These are phyloP conservation scores for Andrena marginata DNA, from an alignment of 2,888 invertebrate genomes.

Conservation along the genomic window DNA sequence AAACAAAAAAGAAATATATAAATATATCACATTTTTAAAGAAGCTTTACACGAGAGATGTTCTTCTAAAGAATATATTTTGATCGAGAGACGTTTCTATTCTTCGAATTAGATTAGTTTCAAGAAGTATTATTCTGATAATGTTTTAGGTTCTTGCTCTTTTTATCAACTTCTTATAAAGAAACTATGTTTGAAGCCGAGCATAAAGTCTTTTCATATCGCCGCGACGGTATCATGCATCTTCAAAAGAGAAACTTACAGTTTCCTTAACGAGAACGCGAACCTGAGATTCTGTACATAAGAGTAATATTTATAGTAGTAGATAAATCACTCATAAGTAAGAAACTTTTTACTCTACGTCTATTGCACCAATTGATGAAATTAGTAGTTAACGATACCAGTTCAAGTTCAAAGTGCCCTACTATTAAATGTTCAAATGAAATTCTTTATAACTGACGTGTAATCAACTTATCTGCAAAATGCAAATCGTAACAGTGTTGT, in stretches of 20 bases:
- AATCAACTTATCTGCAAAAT: constrained; percentile 77
- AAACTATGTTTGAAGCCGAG: constrained; percentile 23
- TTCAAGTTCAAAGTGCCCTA: constrained; percentile 82
- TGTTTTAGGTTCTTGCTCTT: constrained; percentile 31
- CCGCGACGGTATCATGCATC: constrained; percentile 23
- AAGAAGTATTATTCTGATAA: constrained; percentile 60
- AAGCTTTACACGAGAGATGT: constrained; percentile 64
- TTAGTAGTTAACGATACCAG: constrained; percentile 67
- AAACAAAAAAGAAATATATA: constrained; percentile 5
- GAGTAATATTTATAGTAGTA: constrained; percentile 53
- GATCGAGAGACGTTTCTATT: constrained; percentile 68
- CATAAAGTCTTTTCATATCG: constrained; percentile 24
- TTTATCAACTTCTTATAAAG: constrained; percentile 11
- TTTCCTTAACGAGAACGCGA: constrained; percentile 44
- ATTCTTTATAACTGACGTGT: constrained; percentile 74
- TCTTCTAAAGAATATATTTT: constrained; percentile 66
- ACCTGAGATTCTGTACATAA: constrained; percentile 50
- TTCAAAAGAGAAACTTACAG: constrained; percentile 9
- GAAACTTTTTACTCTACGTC: constrained; percentile 62
- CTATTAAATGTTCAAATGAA: constrained; percentile 80
- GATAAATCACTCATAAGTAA: constrained; percentile 63
- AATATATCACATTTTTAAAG: constrained; percentile 48
- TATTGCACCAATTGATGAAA: constrained; percentile 63
- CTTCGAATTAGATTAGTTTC: constrained; percentile 73
- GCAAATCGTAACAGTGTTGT: constrained; percentile 81